Conservation (phyloP, 2,888 invertebrate genomes). For the Epicampocera succincta region DNA sequence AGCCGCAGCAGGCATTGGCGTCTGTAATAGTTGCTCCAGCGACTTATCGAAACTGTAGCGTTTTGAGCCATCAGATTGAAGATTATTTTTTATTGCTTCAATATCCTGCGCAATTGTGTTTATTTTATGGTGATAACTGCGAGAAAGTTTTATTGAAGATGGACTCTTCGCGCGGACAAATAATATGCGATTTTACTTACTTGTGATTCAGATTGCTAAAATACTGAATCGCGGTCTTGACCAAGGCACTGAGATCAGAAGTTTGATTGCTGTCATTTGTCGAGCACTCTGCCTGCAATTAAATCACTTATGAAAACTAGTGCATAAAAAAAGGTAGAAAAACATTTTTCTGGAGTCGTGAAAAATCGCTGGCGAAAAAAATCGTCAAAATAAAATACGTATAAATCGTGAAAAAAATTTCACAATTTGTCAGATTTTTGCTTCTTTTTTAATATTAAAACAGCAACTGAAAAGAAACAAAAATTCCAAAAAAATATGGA, state of each 20-base stretch:
- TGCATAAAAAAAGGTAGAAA: neutral
- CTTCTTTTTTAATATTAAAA: no score
- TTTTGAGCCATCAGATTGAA: neutral
- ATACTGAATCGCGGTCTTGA: conserved; percentile 9
- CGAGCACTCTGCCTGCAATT: conserved; percentile 18
- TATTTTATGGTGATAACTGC: conserved; percentile 37
- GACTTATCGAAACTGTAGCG: neutral
- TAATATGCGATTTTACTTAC: conserved; percentile 1
- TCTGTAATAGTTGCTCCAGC: neutral
- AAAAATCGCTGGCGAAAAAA: no score
- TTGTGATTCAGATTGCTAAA: conserved; percentile 21
- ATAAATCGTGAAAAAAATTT: no score
- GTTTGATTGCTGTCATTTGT: neutral
- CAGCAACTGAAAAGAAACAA: no score
- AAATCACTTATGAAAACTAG: neutral
- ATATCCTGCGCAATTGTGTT: conserved; percentile 23
- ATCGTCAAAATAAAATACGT: no score
- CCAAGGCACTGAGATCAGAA: neutral
- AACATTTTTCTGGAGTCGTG: no score
- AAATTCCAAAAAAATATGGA: no score
- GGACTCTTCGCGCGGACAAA: no score
- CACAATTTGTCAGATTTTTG: no score
- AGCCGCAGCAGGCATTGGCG: neutral
- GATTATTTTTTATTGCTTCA: neutral
- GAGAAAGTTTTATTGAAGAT: neutral